Evolutionary conservation across 2,113 vertebrate genomes (phyloP).

Genomic region (Nicator chloris): DNA sequence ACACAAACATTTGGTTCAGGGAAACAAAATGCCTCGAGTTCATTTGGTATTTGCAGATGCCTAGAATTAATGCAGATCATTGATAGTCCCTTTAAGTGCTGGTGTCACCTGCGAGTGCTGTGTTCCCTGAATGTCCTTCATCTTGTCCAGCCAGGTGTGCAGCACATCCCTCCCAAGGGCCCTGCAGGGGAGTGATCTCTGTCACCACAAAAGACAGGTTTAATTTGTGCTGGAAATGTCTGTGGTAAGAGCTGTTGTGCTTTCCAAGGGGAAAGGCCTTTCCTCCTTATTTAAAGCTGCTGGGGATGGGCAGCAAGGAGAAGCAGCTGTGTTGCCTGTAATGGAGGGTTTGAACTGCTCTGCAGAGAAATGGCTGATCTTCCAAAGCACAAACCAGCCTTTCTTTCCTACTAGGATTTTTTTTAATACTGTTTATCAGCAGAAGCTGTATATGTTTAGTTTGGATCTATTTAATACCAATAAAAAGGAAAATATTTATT

Average conservation of each 20-base stretch:
- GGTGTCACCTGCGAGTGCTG: neutral
- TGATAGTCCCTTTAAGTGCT: no score
- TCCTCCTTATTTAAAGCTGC: neutral
- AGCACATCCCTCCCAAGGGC: neutral
- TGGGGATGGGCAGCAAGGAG: neutral
- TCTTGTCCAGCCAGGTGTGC: neutral
- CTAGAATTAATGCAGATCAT: neutral
- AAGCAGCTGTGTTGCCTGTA: neutral
- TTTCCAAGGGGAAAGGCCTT: neutral
- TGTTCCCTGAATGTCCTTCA: neutral
- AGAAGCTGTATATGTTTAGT: neutral
- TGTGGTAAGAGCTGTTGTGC: neutral
- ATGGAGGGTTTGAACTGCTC: neutral
- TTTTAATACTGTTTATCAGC: neutral
- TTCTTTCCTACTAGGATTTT: neutral
- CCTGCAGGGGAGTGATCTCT: neutral
- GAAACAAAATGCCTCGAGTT: neutral
- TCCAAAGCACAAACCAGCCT: neutral
- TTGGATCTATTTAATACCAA: constrained; percentile 2
- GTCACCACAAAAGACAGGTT: neutral
- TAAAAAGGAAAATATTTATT: constrained; percentile 8
- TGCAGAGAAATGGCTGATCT: neutral
- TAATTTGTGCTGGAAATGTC: neutral
- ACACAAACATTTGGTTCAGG: neutral
- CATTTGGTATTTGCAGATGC: neutral